phyloP scores from a whole-genome alignment of 92 coral and sea anemone genomes.

The Hydrozoanthus gracilis region DNA sequence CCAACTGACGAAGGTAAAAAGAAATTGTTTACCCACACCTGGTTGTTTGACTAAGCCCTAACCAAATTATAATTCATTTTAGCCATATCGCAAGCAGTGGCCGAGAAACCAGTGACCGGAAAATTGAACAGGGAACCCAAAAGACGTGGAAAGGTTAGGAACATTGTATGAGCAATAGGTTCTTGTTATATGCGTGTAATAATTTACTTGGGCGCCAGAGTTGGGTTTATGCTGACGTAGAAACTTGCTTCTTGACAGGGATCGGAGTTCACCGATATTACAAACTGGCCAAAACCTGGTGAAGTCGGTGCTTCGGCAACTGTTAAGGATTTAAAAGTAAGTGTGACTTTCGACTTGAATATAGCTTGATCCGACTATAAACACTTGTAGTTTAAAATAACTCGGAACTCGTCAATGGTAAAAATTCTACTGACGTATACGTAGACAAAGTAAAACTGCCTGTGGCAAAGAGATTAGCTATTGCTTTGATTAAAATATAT shows the following conservation, averaged over 20 bases:
- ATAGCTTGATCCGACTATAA: neutral
- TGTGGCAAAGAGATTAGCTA: slow-evolving; percentile 26
- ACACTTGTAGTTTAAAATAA: neutral
- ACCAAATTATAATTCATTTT: slow-evolving; percentile 23
- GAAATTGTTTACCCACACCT: neutral
- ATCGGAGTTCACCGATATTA: slow-evolving; percentile 86
- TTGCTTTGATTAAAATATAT: neutral
- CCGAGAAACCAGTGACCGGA: slow-evolving; percentile 73
- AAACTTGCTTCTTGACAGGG: slow-evolving; percentile 69
- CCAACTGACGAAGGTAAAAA: slow-evolving; percentile 73
- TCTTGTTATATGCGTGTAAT: slow-evolving; percentile 42
- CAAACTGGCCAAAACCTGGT: slow-evolving; percentile 99
- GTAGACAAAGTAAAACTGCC: slow-evolving; percentile 1
- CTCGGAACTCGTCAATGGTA: neutral
- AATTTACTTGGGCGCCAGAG: slow-evolving; percentile 3
- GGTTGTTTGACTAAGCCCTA: neutral
- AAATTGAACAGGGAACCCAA: slow-evolving; percentile 68
- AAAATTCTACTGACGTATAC: slow-evolving; percentile 9
- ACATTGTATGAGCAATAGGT: slow-evolving; percentile 1
- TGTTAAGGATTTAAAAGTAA: slow-evolving; percentile 64
- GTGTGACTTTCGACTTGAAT: neutral
- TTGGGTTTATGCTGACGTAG: slow-evolving; percentile 28
- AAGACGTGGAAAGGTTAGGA: slow-evolving; percentile 79
- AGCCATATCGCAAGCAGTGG: slow-evolving; percentile 56
- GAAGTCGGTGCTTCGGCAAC: slow-evolving; percentile 81